Conservation (phyloP, 1,140 invertebrate genomes). For the Phthorimaea operculella region DNA sequence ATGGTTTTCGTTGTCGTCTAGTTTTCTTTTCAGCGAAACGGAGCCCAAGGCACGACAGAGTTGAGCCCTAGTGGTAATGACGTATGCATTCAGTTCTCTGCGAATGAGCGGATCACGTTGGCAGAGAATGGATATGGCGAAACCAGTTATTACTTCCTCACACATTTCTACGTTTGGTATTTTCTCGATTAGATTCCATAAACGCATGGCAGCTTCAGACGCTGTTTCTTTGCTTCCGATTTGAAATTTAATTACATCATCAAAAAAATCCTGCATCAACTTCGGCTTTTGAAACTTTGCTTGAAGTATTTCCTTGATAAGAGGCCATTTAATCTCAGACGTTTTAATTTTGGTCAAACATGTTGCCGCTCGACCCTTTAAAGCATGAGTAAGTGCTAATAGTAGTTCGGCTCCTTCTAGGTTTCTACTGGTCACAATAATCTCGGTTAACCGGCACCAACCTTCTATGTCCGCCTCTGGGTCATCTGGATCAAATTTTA, state of each 20-base stretch:
- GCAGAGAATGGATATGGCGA: too few relatives aligned
- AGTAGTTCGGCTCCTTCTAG: neutral
- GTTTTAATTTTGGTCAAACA: neutral
- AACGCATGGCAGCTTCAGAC: neutral
- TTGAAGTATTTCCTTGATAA: neutral
- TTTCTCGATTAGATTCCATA: neutral
- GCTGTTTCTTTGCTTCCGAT: neutral
- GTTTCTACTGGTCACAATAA: neutral
- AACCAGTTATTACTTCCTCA: neutral
- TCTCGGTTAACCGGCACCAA: neutral
- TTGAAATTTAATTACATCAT: neutral
- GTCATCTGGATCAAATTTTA: constrained; percentile 1
- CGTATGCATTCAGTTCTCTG: neutral
- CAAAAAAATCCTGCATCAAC: constrained; percentile 1
- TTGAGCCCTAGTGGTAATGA: neutral
- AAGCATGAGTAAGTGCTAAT: neutral
- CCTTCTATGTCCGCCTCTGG: neutral
- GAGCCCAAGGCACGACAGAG: neutral
- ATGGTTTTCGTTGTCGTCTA: neutral
- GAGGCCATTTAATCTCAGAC: neutral
- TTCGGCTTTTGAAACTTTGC: neutral
- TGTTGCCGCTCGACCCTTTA: too few relatives aligned
- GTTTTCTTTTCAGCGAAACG: neutral
- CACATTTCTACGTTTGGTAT: neutral
- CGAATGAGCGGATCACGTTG: neutral